Evolutionary conservation across 2,797 vertebrate genomes (phyloP).

Genomic region (Odontamblyopus lacepedii): DNA sequence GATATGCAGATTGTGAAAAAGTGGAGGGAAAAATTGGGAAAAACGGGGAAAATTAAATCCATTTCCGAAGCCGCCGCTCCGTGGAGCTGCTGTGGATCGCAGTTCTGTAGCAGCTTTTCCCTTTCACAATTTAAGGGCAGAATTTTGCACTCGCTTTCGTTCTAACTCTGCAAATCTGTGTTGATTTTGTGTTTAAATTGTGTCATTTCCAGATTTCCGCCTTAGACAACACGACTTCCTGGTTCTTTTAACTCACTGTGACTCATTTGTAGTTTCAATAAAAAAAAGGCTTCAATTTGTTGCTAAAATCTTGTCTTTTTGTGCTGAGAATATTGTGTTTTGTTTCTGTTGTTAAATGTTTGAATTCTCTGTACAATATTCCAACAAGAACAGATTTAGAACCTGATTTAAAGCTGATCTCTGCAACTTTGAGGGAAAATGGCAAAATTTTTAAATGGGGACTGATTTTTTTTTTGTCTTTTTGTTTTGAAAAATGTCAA

Average conservation of each 20-base stretch:
- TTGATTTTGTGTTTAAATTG: slow-evolving; percentile 22
- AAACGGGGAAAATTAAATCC: no score
- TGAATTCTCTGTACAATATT: neutral
- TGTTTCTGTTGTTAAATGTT: slow-evolving; percentile 50
- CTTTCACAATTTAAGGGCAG: slow-evolving; percentile 69
- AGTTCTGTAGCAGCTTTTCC: slow-evolving; percentile 72
- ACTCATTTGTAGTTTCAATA: slow-evolving; percentile 55
- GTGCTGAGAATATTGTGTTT: slow-evolving; percentile 43
- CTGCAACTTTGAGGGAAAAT: no score
- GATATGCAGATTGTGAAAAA: no score
- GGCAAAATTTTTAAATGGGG: no score
- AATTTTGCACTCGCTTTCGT: slow-evolving; percentile 63
- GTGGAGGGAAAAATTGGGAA: no score
- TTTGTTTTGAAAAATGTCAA: no score
- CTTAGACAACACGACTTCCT: slow-evolving; percentile 20
- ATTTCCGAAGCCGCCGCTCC: no score
- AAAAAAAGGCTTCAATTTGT: slow-evolving; percentile 50
- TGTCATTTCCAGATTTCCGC: slow-evolving; percentile 29
- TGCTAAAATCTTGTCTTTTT: slow-evolving; percentile 44
- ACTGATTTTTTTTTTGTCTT: no score
- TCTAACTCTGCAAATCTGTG: slow-evolving; percentile 27
- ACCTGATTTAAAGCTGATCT: no score
- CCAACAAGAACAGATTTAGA: no score
- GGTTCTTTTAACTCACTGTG: slow-evolving; percentile 65
- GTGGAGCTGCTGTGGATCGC: no score